Base-by-base conservation (phyloP, 2,113 vertebrate species). In the Isurus oxyrinchus region DNA sequence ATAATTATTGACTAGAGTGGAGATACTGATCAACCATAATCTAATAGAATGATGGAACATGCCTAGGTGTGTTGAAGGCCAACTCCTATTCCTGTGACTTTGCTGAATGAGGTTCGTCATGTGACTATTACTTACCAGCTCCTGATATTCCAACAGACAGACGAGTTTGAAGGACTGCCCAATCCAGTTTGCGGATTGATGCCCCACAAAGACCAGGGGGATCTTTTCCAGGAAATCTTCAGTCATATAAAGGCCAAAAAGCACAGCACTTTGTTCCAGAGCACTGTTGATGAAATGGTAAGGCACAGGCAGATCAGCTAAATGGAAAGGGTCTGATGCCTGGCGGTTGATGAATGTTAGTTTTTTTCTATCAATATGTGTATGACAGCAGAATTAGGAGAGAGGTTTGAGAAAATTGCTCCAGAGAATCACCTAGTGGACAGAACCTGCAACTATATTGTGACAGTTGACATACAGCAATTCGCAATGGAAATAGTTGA, bases 231-330 rank as follows among this genome's bases (percentile, higher is more conserved):
- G 61, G 91, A 95, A 40, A 72, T 72, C 11, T 53, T 96, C 25
- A 96, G 96, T n/a, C 95, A 97, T 40, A 76, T 35, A 53, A 96
- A 91, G 61, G 93, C 94, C 57, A 91, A 69, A 88, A 53, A 95
- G 25, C 96, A 96, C n/a, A 66, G 95, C 6, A 66, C 8, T 3
- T 49, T 96, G 19, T 91, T 96, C 67, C 95, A 96, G 66, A 59
- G 40, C 35, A 79, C 96, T 40, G 93, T 96, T 6, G 49, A 97
- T 31, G 96, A 81, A 72, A 66, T 81, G 81, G 96, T 81, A 87
- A 87, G 81, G 40, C 27, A 0, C 5, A 25, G 49, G 53, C 25
- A 59, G 16, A 19, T 2, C 2, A 23, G 25, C 23, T 2, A 31
- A 13, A 6, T 23, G 53, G 81, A 44, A 19, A 84, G 31, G 23